These are phyloP conservation scores for Euura saliciscinereae DNA, from an alignment of 1,140 invertebrate species.

Conservation along the genomic window DNA sequence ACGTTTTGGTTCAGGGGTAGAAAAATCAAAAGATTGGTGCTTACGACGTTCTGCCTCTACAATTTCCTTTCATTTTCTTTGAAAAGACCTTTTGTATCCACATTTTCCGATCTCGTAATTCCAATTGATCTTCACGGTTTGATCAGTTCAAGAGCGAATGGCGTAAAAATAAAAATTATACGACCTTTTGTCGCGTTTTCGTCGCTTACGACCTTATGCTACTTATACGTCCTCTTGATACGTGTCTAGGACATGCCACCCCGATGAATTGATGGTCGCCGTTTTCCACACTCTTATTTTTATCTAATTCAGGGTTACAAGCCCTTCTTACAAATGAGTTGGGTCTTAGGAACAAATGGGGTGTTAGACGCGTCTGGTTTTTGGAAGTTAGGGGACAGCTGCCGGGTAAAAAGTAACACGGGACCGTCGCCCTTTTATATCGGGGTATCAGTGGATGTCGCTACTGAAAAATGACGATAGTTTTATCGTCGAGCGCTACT, in stretches of 20 bases:
- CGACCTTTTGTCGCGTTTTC: too few species aligned
- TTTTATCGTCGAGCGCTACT: slow-evolving; percentile 30
- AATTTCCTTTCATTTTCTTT: too few species aligned
- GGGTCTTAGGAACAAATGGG: slow-evolving; percentile 33
- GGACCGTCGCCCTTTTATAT: slow-evolving; percentile 26
- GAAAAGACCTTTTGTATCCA: too few species aligned
- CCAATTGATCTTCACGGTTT: too few species aligned
- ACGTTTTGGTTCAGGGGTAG: too few species aligned
- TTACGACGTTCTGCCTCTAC: too few species aligned
- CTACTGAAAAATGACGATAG: slow-evolving; percentile 37
- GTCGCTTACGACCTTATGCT: too few species aligned
- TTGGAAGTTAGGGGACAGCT: slow-evolving; percentile 20
- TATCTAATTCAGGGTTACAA: slow-evolving; percentile 23
- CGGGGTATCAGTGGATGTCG: slow-evolving; percentile 20
- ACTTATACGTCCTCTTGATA: too few species aligned
- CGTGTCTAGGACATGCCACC: slow-evolving; percentile 7
- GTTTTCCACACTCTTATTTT: slow-evolving; percentile 34
- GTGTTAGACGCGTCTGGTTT: slow-evolving; percentile 30
- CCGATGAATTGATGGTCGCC: slow-evolving; percentile 17
- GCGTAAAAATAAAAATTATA: too few species aligned
- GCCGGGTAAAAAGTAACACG: slow-evolving; percentile 24
- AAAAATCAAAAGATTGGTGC: too few species aligned
- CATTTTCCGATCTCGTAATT: too few species aligned
- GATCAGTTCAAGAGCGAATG: too few species aligned
- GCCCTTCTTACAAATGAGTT: slow-evolving; percentile 37